A percentile compares a stretch with the other conserved stretches of the same genome.
Conservation (phyloP, 2,113 vertebrate species). For the Carlito syrichta region DNA sequence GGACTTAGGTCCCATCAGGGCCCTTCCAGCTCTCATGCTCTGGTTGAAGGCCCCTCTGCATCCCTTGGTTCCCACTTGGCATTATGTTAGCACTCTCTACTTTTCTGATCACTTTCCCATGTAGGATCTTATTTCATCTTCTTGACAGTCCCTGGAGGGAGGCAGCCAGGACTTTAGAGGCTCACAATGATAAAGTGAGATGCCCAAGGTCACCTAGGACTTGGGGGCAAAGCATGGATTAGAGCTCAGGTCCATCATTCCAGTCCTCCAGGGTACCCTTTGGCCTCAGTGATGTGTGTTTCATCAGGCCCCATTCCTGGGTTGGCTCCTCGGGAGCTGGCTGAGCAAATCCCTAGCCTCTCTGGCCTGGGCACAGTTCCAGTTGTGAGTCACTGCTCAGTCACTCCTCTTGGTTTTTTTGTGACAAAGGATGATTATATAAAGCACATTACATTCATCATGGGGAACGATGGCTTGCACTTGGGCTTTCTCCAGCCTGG, state of each 20-base stretch:
- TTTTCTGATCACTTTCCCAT: neutral
- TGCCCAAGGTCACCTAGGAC: neutral
- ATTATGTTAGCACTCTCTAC: neutral
- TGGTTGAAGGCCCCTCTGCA: neutral
- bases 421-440: neutral
- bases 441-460: neutral
- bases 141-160: neutral
- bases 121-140: neutral
- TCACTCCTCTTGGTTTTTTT: neutral
- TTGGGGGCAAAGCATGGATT: neutral
- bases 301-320: neutral
- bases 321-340: neutral
- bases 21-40: accelerated
- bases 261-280: neutral
- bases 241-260: neutral
- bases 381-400: neutral
- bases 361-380: neutral
- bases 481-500: neutral
- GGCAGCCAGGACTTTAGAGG: neutral
- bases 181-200: neutral
- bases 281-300: neutral
- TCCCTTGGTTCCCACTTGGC: neutral
- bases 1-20: neutral
- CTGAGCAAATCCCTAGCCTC: neutral
- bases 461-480: neutral